These are phyloP conservation scores for Phrynocephalus forsythii DNA, from an alignment of 2,797 vertebrate species.

Conservation along the genomic window DNA sequence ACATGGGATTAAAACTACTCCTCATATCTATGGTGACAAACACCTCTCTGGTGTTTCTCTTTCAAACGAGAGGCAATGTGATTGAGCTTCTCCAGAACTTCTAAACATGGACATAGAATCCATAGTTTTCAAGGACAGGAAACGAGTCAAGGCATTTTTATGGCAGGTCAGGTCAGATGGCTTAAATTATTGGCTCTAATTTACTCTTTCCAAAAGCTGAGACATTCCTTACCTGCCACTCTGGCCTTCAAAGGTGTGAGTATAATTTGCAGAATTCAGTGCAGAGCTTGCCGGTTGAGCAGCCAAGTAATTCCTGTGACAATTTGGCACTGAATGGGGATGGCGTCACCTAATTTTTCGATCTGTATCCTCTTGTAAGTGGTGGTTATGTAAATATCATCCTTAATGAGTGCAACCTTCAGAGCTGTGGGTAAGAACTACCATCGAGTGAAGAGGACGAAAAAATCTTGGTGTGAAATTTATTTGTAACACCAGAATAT, in stretches of 20 bases:
- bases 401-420: slow-evolving; percentile 31
- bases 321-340: slow-evolving; percentile 49
- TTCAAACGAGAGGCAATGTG: background rate
- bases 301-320: slow-evolving; percentile 60
- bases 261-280: slow-evolving; percentile 47
- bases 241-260: slow-evolving; percentile 45
- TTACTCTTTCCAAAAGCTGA: slow-evolving; percentile 39
- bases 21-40: too few relatives aligned
- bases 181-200: slow-evolving; percentile 50
- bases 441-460: slow-evolving; percentile 64
- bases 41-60: too few relatives aligned
- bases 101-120: slow-evolving; percentile 3
- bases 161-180: slow-evolving; percentile 38
- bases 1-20: too few relatives aligned
- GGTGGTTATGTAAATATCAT: slow-evolving; percentile 22
- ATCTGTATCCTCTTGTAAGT: slow-evolving; percentile 35
- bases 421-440: slow-evolving; percentile 36
- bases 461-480: slow-evolving; percentile 68
- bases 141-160: slow-evolving; percentile 13
- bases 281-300: slow-evolving; percentile 41
- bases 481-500: slow-evolving; percentile 48
- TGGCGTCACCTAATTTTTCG: slow-evolving; percentile 55
- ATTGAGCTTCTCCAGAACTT: background rate
- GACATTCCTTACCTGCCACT: slow-evolving; percentile 35
- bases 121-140: background rate